These are phyloP conservation scores for Aphrophora alni DNA, from an alignment of 2,888 invertebrate genomes.

Conservation along the genomic window DNA sequence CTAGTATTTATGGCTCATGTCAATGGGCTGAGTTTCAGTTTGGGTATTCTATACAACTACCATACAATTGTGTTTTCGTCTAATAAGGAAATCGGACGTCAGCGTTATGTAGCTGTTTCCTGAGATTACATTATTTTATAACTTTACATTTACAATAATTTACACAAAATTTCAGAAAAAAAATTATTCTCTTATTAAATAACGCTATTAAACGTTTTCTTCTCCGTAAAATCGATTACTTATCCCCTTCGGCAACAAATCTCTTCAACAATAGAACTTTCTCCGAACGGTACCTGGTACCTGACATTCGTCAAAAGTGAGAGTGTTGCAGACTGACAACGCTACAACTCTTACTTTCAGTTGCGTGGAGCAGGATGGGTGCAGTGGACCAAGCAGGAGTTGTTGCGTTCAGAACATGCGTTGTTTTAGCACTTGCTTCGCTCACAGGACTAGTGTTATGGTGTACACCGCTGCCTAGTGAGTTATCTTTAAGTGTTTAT, in stretches of 20 bases:
- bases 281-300: conserved; percentile 14
- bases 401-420: conserved; percentile 33
- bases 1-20: too few species aligned
- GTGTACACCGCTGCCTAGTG: conserved; percentile 50
- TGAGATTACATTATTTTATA: too few species aligned
- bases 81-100: too few species aligned
- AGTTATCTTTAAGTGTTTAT: too few species aligned
- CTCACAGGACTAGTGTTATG: conserved; percentile 48
- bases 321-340: neutral
- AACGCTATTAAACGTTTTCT: too few species aligned
- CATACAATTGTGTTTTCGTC: too few species aligned
- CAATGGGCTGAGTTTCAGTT: too few species aligned
- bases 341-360: neutral
- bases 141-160: too few species aligned
- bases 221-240: neutral
- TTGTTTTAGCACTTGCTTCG: conserved; percentile 45
- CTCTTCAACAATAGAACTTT: neutral
- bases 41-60: too few species aligned
- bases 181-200: too few species aligned
- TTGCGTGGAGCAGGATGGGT: conserved; percentile 16
- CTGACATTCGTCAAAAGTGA: conserved; percentile 19
- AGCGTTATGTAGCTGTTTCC: too few species aligned
- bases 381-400: conserved; percentile 7
- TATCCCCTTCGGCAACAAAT: neutral
- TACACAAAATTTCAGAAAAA: too few species aligned